A percentile compares a stretch with the other conserved stretches of the same genome.
Evolutionary conservation across 1,140 invertebrate species (phyloP).

Genomic region (Maconellicoccus hirsutus): DNA sequence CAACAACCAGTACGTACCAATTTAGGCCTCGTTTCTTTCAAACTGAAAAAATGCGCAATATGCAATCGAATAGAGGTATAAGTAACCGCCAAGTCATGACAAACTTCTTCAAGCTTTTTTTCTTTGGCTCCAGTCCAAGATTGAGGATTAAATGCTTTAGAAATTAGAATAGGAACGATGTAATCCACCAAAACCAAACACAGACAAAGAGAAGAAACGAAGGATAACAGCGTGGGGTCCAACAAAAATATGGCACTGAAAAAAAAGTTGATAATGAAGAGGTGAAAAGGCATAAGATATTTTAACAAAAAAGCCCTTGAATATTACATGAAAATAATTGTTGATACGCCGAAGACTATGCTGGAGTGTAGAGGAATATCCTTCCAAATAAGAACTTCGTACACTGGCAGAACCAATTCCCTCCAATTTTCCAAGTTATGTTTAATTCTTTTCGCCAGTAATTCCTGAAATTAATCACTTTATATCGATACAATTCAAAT

Average conservation of each 20-base stretch:
- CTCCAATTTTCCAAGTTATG: slow-evolving; percentile 8
- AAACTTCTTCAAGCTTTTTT: neutral
- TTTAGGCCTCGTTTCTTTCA: neutral
- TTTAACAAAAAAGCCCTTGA: no score
- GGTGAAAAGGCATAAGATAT: neutral
- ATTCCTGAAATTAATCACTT: neutral
- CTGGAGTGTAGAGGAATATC: neutral
- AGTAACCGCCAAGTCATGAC: neutral
- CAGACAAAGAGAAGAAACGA: neutral
- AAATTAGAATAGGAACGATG: neutral
- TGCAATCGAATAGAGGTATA: neutral
- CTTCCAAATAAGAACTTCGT: neutral
- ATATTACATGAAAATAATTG: neutral
- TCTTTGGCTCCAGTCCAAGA: neutral
- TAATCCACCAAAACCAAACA: neutral
- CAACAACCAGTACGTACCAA: neutral
- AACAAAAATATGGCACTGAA: neutral
- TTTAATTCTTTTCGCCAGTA: slow-evolving; percentile 6
- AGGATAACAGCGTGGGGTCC: neutral
- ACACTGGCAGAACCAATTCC: neutral
- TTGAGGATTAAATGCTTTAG: neutral
- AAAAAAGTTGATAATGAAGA: neutral
- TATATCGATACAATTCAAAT: neutral
- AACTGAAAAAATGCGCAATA: neutral
- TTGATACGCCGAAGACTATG: neutral